Percentiles rank a stretch among this genome's conserved stretches.
Evolutionary conservation across 2,113 vertebrate genomes (phyloP).

Genomic region (Thinocorus orbignyianus): DNA sequence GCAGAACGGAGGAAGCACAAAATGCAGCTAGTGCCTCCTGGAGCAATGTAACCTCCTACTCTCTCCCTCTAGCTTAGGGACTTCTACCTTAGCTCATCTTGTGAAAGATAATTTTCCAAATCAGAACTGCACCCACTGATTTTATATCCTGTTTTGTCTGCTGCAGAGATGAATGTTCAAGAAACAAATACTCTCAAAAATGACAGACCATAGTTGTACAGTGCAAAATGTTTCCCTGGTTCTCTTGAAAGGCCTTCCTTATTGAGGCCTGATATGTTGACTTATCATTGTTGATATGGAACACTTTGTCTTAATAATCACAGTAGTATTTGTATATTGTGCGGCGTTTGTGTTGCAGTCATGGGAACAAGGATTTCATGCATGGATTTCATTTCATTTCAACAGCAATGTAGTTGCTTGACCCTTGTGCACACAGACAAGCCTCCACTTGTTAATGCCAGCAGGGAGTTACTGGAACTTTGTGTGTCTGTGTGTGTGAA

Average conservation of each 20-base stretch:
- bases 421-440: background rate
- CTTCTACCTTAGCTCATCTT: background rate
- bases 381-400: background rate
- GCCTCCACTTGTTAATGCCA: background rate
- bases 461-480: background rate
- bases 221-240: background rate
- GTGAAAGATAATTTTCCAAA: background rate
- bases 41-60: no score
- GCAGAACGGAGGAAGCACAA: background rate
- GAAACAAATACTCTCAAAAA: background rate
- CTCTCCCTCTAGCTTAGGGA: fast-evolving
- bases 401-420: background rate
- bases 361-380: background rate
- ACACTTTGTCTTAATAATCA: background rate
- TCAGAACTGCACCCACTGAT: background rate
- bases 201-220: background rate
- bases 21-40: background rate
- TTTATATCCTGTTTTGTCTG: background rate
- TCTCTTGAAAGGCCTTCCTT: background rate
- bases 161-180: background rate
- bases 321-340: background rate
- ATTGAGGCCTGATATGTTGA: background rate
- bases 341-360: background rate
- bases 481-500: background rate
- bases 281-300: background rate